phyloP scores from a whole-genome alignment of 1,140 invertebrate species.

The Zaprionus gabonicus region DNA sequence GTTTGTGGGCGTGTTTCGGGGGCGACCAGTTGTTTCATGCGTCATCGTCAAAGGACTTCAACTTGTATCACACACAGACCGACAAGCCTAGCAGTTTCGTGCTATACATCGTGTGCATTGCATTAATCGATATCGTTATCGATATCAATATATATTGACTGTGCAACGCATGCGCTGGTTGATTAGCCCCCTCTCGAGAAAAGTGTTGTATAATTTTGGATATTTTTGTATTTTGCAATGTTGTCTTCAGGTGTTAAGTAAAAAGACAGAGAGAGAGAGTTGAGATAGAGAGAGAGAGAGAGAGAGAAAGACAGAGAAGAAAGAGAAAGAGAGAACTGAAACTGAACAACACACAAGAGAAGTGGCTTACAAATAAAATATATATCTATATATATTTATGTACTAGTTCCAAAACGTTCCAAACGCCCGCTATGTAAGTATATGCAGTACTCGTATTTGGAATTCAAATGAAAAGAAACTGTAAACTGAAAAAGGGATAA shows the following conservation, averaged over 20 bases:
- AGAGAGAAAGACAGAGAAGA: conserved; percentile 6
- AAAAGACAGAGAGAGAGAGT: conserved; percentile 6
- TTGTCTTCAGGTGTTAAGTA: conserved; percentile 8
- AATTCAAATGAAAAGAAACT: conserved; percentile 36
- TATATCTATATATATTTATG: conserved; percentile 41
- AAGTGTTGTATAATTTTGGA: conserved; percentile 4
- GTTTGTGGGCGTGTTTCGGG: conserved; percentile 8
- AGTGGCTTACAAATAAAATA: conserved; percentile 37
- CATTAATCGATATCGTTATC: conserved; percentile 35
- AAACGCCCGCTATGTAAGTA: conserved; percentile 44
- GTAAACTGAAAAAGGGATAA: conserved; percentile 17
- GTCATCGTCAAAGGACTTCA: conserved; percentile 5
- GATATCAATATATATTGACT: conserved; percentile 16
- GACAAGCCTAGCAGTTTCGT: conserved; percentile 15
- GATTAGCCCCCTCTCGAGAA: conserved; percentile 10
- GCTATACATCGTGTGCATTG: conserved; percentile 33
- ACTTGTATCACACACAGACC: conserved; percentile 18
- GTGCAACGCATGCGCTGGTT: conserved; percentile 36
- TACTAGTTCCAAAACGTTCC: conserved; percentile 44
- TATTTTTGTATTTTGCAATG: conserved; percentile 14
- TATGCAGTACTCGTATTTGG: conserved; percentile 50
- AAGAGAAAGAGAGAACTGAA: conserved; percentile 36
- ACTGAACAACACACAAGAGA: conserved; percentile 41
- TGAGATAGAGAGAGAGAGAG: conserved; percentile 1
- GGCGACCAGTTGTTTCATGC: conserved; percentile 42